Base-by-base conservation (phyloP, 2,797 vertebrate species). In the Syndactyla subalaris region DNA sequence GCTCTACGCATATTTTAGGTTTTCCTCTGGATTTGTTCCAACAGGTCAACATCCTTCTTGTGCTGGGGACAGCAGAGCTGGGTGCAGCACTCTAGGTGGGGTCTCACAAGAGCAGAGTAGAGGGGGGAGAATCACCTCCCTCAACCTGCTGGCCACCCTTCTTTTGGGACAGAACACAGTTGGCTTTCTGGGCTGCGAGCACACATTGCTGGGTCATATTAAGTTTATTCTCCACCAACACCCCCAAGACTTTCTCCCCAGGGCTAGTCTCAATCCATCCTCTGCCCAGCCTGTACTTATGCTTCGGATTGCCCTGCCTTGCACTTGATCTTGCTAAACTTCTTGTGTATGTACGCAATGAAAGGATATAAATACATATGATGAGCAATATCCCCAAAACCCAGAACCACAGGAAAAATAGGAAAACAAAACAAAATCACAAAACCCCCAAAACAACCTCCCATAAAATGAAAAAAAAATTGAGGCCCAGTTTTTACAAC, bases 121-220 rank as follows among this genome's bases (percentile, higher is more conserved):
- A 68, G 46, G 15, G 15, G n/a, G 16, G 39, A 68, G 63, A 61
- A 45, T 54, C 20, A 24, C 38, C 15, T 39, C n/a, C 46, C 34
- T 29, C 0, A 2, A 11, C 24, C 55, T 46, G 55, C 29, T 54
- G 38, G 1, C 45, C 54, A 38, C 18, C 0, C 14, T 51, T 63
- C 29, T 30, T 7, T 39, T 34, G 54, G 38, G 38, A 16, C 48
- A 61, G 23, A 34, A 61, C 24, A 39, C 0, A 0, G 0, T 0
- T 76, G 15, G 19, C 16, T 34, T 11, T 24, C 39, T 45, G 46
- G 38, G 29, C 63, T 68, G 23, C 1, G 5, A 61, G 46, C 45
- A 26, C 23, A 1, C 29, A 52, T 9, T 2, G 46, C 22, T 1
- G 1, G 38, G 3, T 45, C 15, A 23, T 5, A 19, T 4, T 12